Evolutionary conservation across 2,888 invertebrate genomes (phyloP).

Genomic region (Epirrita christyi): DNA sequence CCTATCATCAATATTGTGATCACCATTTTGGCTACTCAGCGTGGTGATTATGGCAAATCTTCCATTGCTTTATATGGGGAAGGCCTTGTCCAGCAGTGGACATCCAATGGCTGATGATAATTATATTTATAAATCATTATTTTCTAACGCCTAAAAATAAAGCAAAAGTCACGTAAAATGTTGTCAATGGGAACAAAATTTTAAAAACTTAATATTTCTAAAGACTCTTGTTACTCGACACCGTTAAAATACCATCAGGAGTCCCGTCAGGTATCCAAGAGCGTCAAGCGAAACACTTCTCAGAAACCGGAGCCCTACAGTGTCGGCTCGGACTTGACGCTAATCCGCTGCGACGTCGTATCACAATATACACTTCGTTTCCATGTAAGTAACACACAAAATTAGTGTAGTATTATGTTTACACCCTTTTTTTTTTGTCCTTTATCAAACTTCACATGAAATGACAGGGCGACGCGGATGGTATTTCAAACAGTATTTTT

Average conservation of each 20-base stretch:
- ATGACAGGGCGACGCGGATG: constrained; percentile 57
- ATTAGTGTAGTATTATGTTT: constrained; percentile 80
- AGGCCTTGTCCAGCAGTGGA: no score
- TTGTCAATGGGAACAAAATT: constrained; percentile 21
- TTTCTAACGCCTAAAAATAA: no score
- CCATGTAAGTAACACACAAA: constrained; percentile 73
- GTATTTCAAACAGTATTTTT: constrained; percentile 43
- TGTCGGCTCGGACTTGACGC: constrained; percentile 54
- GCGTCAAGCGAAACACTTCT: constrained; percentile 79
- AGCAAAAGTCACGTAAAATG: no score
- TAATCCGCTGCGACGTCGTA: constrained; percentile 69
- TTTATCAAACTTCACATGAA: constrained; percentile 61
- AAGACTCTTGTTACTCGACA: constrained; percentile 40
- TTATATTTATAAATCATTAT: no score
- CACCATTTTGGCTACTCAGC: no score
- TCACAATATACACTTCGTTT: constrained; percentile 79
- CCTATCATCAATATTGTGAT: no score
- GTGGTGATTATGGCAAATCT: no score
- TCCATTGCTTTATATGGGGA: no score
- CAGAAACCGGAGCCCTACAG: constrained; percentile 70
- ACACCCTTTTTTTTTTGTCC: constrained; percentile 67
- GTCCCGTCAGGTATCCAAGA: constrained; percentile 59
- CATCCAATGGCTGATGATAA: no score
- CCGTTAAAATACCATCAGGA: constrained; percentile 52
- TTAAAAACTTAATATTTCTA: constrained; percentile 25